Conservation (phyloP, 1,140 invertebrate genomes). For the Pogonus chalceus region DNA sequence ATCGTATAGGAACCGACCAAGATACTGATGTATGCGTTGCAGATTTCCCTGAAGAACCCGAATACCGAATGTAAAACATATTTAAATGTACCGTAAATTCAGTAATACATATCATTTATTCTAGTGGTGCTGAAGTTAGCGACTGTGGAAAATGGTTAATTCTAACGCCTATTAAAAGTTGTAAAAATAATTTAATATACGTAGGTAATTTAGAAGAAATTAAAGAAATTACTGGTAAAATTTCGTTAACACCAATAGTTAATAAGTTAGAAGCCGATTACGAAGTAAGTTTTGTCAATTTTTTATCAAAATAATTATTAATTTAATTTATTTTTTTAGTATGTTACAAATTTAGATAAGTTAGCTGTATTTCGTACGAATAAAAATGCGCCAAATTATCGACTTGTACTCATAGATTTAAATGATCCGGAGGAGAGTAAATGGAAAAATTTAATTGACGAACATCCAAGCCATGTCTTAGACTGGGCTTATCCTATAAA, state of each 20-base stretch:
- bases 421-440: conserved; percentile 61
- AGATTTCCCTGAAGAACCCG: conserved; percentile 85
- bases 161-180: conserved; percentile 67
- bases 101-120: conserved; percentile 19
- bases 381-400: conserved; percentile 85
- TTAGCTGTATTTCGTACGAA: conserved; percentile 87
- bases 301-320: conserved; percentile 9
- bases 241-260: conserved; percentile 65
- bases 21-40: conserved; percentile 79
- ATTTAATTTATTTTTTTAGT: conserved; percentile 46
- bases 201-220: conserved; percentile 61
- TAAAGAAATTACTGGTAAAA: conserved; percentile 48
- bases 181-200: conserved; percentile 80
- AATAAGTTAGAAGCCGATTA: conserved; percentile 90
- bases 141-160: conserved; percentile 87
- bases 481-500: conserved; percentile 80
- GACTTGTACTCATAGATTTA: conserved; percentile 83
- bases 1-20: conserved; percentile 77
- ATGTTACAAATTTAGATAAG: conserved; percentile 80
- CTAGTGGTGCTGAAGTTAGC: conserved; percentile 67
- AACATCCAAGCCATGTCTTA: conserved; percentile 79
- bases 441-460: conserved; percentile 76
- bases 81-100: not conserved
- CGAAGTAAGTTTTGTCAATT: conserved; percentile 51
- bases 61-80: conserved; percentile 71